Base-by-base conservation (phyloP, 2,113 vertebrate species). In the Hypanus sabinus region DNA sequence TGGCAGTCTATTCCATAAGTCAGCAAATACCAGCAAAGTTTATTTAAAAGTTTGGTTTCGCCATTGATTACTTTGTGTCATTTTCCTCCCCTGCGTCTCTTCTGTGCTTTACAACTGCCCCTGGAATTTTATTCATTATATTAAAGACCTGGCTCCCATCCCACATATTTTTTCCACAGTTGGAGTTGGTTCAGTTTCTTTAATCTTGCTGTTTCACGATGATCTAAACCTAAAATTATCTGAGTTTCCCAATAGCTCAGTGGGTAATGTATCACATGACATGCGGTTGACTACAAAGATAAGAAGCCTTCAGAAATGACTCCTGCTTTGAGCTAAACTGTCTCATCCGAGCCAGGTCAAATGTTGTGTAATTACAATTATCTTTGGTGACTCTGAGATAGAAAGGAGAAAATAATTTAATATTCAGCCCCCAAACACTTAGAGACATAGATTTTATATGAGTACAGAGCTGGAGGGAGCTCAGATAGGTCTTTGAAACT, bases 1-100 rank as follows among this genome's bases (percentile, higher is more conserved):
- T 92, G 68, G 68, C 90, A 92, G 65, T 73, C 68, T 92, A 92
- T 92, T 92, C 68, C 36, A 73, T 71, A 60, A 87, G 27, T 55
- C 83, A 87, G 55, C 11, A 33, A 71, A 14, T 38, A 70, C n/a
- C 36, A 11, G 36, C 36, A 71, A 70, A 71, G 65, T 38, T 46
- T 46, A 10, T 36, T 71, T 46, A 91, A 91, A 88, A n/a, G 60
- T 71, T 27, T 27, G 36, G 68, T 92, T 92, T 38, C 71, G 36
- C 36, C n/a, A 5, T 92, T 92, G 90, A 46, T 36, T 73, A 30
- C 12, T n/a, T 88, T n/a, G n/a, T 27, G 33, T 88, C 62, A 62
- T 30, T 62, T 18, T 88, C 62, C 55, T n/a, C 33, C 27, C 36
- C 33, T 46, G 46, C 46, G 62, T 9, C 68, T 38, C 90, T 92